Base-by-base conservation (phyloP, 2,113 vertebrate genomes). In the Meleagris gallopavo region DNA sequence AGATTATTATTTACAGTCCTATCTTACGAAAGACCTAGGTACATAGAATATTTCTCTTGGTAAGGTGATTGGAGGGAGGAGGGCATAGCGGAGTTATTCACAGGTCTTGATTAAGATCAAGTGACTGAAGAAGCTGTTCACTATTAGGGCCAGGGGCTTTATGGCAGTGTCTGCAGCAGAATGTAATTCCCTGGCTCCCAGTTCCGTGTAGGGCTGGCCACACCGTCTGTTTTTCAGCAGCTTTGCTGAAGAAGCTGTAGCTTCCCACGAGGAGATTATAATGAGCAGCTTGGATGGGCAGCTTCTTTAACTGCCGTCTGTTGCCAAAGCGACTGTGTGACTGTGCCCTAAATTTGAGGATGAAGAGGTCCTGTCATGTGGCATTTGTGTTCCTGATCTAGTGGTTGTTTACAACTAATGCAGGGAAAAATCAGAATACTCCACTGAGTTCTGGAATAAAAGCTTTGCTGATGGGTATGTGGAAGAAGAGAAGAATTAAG, bases 241-340 rank as follows among this genome's bases (percentile, higher is more conserved):
- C 93, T 96, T 89, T 96, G 66, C 87, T 4, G 9, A 61, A 81
- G 73, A 83, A 70, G 45, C 94, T 75, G 58, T 3, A 78, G 57
- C 74, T 65, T 95, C 73, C 70, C 52, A 52, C 67, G 16, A 46
- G 46, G 74, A 84, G 89, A 84, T 91, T 84, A 79, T 4, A 62
- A 55, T 41, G 86, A 80, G 76, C 83, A 86, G 85, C 90, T 88
- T 84, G 87, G 57, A 74, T 43, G 62, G 85, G 38, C 85, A 93
- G 72, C 76, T 75, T 77, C 91, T 81, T 41, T 43, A 82, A 41
- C 80, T 65, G 66, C 84, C 1, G 2, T 75, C 84, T 95, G 77
- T 82, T 94, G 38, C 46, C 74, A 24, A 40, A 67, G 41, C 1
- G 3, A 5, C 36, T 54, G 36, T 70, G 75, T 43, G 58, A 27